Percentiles rank a stretch among this genome's conserved stretches.
phyloP scores from a whole-genome alignment of 2,888 invertebrate genomes.

The Priocnemis perturbator region DNA sequence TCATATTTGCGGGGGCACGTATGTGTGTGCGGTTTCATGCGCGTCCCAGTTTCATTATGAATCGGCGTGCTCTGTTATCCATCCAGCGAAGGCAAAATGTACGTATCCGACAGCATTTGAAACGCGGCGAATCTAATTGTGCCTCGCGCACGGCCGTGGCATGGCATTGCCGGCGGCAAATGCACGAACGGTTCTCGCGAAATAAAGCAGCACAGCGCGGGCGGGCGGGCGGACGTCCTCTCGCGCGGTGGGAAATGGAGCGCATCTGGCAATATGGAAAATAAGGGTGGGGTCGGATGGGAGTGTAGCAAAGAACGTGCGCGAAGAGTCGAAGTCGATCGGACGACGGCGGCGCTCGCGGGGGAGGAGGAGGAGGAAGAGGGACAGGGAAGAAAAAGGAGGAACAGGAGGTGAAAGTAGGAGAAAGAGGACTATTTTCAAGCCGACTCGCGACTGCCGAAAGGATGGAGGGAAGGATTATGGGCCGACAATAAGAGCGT shows the following conservation, averaged over 20 bases:
- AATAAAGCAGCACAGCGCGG: conserved; percentile 31
- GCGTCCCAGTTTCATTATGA: too few species aligned
- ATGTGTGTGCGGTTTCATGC: too few species aligned
- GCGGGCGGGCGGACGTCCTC: conserved; percentile 8
- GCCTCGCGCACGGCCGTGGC: too few species aligned
- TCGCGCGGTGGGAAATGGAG: conserved; percentile 46
- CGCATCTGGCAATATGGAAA: conserved; percentile 58
- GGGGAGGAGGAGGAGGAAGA: conserved; percentile 16
- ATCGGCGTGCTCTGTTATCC: too few species aligned
- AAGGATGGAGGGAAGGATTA: conserved; percentile 32
- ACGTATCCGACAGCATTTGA: too few species aligned
- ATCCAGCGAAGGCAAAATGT: too few species aligned
- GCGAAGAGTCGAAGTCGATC: conserved; percentile 10
- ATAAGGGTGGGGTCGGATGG: conserved; percentile 38
- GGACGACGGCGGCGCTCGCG: neutral
- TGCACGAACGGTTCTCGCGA: conserved; percentile 16
- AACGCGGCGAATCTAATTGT: too few species aligned
- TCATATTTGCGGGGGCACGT: too few species aligned
- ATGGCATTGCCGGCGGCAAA: neutral
- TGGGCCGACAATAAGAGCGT: conserved; percentile 18
- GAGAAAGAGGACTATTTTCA: conserved; percentile 26
- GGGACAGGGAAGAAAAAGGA: conserved; percentile 13
- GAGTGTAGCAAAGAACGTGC: conserved; percentile 10
- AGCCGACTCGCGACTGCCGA: conserved; percentile 23
- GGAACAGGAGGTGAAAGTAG: neutral